phyloP scores from a whole-genome alignment of 2,797 vertebrate genomes.

The Cossypha dichroa region DNA sequence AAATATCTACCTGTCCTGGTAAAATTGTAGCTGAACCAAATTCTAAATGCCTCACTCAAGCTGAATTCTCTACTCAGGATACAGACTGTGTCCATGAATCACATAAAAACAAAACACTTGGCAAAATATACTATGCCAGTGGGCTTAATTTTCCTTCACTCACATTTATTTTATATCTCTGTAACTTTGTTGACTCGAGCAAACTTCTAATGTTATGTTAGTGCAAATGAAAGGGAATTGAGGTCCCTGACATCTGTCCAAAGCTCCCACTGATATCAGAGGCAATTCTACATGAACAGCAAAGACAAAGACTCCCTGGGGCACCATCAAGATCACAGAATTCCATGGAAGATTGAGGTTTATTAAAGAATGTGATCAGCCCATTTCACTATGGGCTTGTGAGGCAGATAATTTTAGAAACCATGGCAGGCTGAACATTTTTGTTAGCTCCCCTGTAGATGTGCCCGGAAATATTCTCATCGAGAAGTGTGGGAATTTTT shows the following conservation, averaged over 20 bases:
- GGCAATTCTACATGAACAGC: conserved; percentile 54
- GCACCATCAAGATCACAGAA: conserved; percentile 67
- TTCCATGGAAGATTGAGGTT: conserved; percentile 69
- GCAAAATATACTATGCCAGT: conserved; percentile 35
- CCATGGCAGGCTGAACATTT: conserved; percentile 58
- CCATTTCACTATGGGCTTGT: conserved; percentile 30
- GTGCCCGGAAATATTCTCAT: conserved; percentile 67
- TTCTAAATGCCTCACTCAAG: neutral
- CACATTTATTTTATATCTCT: conserved; percentile 33
- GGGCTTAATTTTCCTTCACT: conserved; percentile 22
- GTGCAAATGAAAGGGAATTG: conserved; percentile 49
- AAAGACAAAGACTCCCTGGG: conserved; percentile 65
- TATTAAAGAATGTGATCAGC: conserved; percentile 67
- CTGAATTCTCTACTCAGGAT: neutral
- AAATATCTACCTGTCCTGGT: neutral
- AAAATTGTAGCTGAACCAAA: neutral
- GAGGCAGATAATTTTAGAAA: conserved; percentile 57
- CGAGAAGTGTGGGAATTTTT: conserved; percentile 52
- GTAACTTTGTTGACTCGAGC: conserved; percentile 41
- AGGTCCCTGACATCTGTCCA: conserved; percentile 57
- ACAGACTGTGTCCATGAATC: neutral
- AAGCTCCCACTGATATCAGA: conserved; percentile 64
- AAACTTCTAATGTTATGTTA: conserved; percentile 51
- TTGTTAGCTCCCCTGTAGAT: conserved; percentile 62
- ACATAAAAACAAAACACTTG: neutral